Percentiles rank a stretch among this genome's conserved stretches.
These are phyloP conservation scores for Oxyruncus cristatus DNA, from an alignment of 2,113 vertebrate genomes.

Conservation along the genomic window DNA sequence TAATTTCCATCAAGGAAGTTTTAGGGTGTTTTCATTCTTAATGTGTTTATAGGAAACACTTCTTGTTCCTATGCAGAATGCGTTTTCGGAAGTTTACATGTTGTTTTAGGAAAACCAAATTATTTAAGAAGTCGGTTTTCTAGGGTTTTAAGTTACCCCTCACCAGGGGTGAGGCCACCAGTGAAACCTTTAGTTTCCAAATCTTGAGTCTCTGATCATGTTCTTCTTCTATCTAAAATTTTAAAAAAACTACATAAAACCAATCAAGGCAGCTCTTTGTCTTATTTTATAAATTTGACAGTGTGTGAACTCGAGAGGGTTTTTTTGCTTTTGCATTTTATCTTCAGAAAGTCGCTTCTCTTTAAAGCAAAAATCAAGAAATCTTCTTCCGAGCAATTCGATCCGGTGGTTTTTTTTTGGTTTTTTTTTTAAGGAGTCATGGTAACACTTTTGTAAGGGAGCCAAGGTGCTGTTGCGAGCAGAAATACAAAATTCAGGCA, in stretches of 20 bases:
- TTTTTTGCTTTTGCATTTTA: background rate
- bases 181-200: background rate
- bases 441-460: background rate
- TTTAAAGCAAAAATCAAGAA: background rate
- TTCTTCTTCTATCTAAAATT: background rate
- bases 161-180: background rate
- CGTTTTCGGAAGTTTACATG: background rate
- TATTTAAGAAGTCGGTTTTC: background rate
- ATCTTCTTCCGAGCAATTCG: background rate
- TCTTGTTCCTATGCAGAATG: background rate
- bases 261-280: background rate
- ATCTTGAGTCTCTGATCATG: background rate
- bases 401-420: background rate
- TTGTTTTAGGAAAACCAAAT: background rate
- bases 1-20: background rate
- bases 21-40: background rate
- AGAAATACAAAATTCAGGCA: background rate
- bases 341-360: background rate
- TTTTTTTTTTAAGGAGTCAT: background rate
- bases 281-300: background rate
- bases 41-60: background rate
- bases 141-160: background rate
- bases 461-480: background rate
- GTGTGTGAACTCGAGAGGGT: background rate
- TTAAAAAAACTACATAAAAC: background rate